Evolutionary conservation across 2,888 invertebrate genomes (phyloP).

Genomic region (Yponomeuta plumbellus): DNA sequence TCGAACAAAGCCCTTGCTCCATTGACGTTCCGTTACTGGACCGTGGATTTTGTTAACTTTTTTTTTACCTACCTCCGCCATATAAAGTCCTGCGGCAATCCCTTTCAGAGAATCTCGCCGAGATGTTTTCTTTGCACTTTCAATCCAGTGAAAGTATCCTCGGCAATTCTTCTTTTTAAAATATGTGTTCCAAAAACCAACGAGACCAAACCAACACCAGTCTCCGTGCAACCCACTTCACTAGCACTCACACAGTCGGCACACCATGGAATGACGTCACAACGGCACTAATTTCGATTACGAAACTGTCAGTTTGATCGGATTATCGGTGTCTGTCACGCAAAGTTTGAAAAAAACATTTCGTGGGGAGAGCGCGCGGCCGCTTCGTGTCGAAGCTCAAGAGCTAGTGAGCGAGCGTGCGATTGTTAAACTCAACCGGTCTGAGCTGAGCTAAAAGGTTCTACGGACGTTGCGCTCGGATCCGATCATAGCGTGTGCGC

Average conservation of each 20-base stretch:
- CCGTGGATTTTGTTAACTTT: too few relatives aligned
- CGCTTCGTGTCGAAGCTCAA: slow-evolving; percentile 15
- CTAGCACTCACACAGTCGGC: slow-evolving; percentile 32
- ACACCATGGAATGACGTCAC: slow-evolving; percentile 45
- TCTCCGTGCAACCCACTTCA: slow-evolving; percentile 22
- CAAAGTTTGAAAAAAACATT: slow-evolving; percentile 13
- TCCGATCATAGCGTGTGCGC: neutral
- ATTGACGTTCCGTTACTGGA: too few relatives aligned
- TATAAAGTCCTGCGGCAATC: neutral
- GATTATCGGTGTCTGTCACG: slow-evolving; percentile 36
- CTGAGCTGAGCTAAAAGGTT: neutral
- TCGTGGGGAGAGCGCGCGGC: slow-evolving; percentile 32
- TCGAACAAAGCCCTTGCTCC: too few relatives aligned
- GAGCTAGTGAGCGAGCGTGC: slow-evolving; percentile 14
- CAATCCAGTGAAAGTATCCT: slow-evolving; percentile 75
- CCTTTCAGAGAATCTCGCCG: slow-evolving; percentile 55
- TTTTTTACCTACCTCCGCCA: slow-evolving; percentile 5
- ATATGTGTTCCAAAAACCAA: slow-evolving; percentile 32
- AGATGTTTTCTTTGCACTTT: slow-evolving; percentile 70
- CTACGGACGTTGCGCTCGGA: slow-evolving; percentile 13
- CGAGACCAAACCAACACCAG: slow-evolving; percentile 33
- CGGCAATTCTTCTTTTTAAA: slow-evolving; percentile 51
- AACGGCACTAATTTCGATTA: slow-evolving; percentile 40
- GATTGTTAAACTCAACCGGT: slow-evolving; percentile 7
- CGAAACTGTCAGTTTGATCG: slow-evolving; percentile 27